A percentile compares a stretch with the other conserved stretches of the same genome.
phyloP scores from a whole-genome alignment of 2,888 invertebrate species.

The Scelioninae gen. 2 region DNA sequence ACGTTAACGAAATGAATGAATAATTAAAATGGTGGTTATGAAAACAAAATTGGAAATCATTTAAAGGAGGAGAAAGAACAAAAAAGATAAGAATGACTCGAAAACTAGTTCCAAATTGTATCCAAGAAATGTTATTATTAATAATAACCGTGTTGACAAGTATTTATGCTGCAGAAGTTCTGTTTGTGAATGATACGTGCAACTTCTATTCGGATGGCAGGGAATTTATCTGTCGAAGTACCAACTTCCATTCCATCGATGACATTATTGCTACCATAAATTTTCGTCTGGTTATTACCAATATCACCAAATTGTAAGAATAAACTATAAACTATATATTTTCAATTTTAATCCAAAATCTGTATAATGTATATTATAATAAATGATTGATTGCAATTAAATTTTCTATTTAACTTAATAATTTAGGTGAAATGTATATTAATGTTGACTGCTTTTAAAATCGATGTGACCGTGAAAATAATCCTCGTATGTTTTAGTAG shows the following conservation, averaged over 20 bases:
- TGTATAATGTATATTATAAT: too few species aligned
- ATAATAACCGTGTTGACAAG: slow-evolving; percentile 13
- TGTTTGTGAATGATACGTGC: slow-evolving; percentile 62
- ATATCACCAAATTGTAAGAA: slow-evolving; percentile 70
- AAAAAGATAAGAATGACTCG: slow-evolving; percentile 38
- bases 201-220: slow-evolving; percentile 68
- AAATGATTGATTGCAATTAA: too few species aligned
- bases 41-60: slow-evolving; percentile 22
- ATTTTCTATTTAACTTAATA: too few species aligned
- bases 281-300: slow-evolving; percentile 60
- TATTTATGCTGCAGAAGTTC: slow-evolving; percentile 40
- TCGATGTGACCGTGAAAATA: too few species aligned
- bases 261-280: slow-evolving; percentile 61
- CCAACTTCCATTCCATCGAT: slow-evolving; percentile 66
- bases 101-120: slow-evolving; percentile 22
- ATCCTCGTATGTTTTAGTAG: too few species aligned
- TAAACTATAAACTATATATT: background rate
- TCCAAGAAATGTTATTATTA: slow-evolving; percentile 12
- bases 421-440: too few species aligned
- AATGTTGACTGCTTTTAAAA: too few species aligned
- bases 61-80: slow-evolving; percentile 35
- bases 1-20: too few species aligned
- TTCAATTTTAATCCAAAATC: too few species aligned
- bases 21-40: slow-evolving; percentile 1
- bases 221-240: slow-evolving; percentile 67